A percentile compares a stretch with the other conserved stretches of the same genome.
Conservation (phyloP, 2,888 invertebrate genomes). For the Lithophane ornitopus region DNA sequence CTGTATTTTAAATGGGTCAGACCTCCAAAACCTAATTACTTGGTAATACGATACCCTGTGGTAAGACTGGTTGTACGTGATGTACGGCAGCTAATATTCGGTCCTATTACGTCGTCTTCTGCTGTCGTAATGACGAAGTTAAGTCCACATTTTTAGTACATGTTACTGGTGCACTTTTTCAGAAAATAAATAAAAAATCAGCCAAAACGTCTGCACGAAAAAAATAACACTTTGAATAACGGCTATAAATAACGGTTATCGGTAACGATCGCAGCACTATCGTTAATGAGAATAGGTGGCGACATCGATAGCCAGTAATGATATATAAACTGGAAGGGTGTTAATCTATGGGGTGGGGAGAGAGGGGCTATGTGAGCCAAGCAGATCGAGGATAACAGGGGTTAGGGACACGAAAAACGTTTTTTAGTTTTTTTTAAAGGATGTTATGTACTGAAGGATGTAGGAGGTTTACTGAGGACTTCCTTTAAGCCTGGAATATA, state of each 20-base stretch:
- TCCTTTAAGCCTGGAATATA: not conserved
- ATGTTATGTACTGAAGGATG: slow-evolving; percentile 6
- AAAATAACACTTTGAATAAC: slow-evolving; percentile 55
- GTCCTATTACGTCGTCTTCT: not conserved
- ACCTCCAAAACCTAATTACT: too few relatives aligned
- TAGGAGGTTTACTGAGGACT: slow-evolving; percentile 23
- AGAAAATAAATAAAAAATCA: not conserved
- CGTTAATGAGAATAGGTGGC: slow-evolving; percentile 66
- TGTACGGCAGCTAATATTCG: too few relatives aligned
- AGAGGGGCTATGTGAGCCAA: slow-evolving; percentile 37
- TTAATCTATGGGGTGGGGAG: slow-evolving; percentile 56
- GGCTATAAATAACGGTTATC: slow-evolving; percentile 60
- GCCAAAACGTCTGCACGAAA: slow-evolving; percentile 10
- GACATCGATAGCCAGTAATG: slow-evolving; percentile 68
- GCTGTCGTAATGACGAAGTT: not conserved
- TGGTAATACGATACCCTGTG: too few relatives aligned
- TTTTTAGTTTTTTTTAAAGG: slow-evolving; percentile 40
- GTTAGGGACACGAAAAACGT: slow-evolving; percentile 1
- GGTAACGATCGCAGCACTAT: slow-evolving; percentile 56
- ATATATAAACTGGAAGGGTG: slow-evolving; percentile 67
- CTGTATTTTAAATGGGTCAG: too few relatives aligned
- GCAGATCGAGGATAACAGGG: slow-evolving; percentile 55
- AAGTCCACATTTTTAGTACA: not conserved
- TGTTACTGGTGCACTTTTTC: not conserved
- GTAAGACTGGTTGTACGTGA: too few relatives aligned